Percentiles rank a stretch among this genome's conserved stretches.
Evolutionary conservation across 92 coral and sea anemone species (phyloP).

Genomic region (Paragorgia papillata): DNA sequence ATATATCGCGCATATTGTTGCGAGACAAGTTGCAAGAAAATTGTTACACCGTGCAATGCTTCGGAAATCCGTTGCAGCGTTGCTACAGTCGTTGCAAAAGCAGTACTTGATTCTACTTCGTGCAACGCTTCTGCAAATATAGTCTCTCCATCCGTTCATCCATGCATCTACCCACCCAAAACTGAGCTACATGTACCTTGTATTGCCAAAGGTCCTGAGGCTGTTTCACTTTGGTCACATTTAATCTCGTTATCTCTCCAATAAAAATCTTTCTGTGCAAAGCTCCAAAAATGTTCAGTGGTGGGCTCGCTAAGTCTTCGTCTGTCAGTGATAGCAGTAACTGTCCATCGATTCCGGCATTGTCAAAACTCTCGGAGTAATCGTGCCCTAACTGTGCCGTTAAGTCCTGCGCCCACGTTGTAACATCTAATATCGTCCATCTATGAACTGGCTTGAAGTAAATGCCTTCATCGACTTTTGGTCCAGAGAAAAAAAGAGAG

Average conservation of each 20-base stretch:
- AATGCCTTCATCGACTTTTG: constrained; percentile 63
- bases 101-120: no score
- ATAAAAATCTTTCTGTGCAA: constrained; percentile 68
- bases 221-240: constrained; percentile 64
- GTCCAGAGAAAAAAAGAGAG: constrained; percentile 51
- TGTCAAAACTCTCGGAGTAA: constrained; percentile 62
- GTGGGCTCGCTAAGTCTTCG: constrained; percentile 62
- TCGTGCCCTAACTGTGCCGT: constrained; percentile 72
- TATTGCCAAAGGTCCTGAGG: constrained; percentile 92
- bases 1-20: no score
- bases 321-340: constrained; percentile 71
- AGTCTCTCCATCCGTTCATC: no score
- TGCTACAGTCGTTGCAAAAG: no score
- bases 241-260: constrained; percentile 66
- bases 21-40: no score
- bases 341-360: constrained; percentile 75
- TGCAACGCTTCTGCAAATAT: no score
- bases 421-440: constrained; percentile 65
- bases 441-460: constrained; percentile 36
- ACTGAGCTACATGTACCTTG: constrained; percentile 62
- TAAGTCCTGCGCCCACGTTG: constrained; percentile 70
- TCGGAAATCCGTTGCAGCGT: no score
- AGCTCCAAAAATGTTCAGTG: constrained; percentile 56
- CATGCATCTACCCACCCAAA: no score
- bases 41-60: no score